A percentile compares a stretch with the other conserved stretches of the same genome.
Conservation (phyloP, 1,140 invertebrate genomes). For the Melanaphis sacchari region DNA sequence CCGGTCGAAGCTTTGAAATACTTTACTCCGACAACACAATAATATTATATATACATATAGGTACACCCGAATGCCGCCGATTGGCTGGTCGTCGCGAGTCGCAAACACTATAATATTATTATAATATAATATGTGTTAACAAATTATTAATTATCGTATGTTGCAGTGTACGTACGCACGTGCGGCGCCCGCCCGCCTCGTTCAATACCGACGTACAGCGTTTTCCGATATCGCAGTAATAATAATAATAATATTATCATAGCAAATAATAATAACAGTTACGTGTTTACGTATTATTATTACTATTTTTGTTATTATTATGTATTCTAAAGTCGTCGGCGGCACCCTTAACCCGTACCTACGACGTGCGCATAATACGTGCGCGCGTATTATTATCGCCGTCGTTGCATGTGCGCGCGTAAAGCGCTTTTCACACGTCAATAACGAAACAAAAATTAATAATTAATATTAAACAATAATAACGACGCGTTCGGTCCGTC, state of each 20-base stretch:
- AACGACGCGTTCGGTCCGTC: background rate
- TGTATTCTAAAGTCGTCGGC: background rate
- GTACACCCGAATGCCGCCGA: background rate
- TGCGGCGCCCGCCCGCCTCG: background rate
- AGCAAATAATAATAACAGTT: background rate
- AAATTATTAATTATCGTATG: no score
- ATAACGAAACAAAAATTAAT: conserved; percentile 1
- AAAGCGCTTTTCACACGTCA: background rate
- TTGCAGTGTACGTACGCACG: no score
- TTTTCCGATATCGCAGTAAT: background rate
- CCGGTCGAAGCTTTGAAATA: background rate
- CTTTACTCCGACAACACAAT: background rate
- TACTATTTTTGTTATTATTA: background rate
- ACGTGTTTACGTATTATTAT: background rate
- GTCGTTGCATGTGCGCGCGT: background rate
- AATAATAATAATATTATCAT: background rate
- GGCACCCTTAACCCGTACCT: background rate
- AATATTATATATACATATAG: no score
- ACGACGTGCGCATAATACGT: background rate
- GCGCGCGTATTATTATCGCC: background rate
- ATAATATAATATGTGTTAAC: no score
- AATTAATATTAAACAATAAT: background rate
- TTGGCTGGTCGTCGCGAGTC: background rate
- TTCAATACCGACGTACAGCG: background rate
- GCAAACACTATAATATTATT: background rate